Evolutionary conservation across 2,888 invertebrate genomes (phyloP).

Genomic region (Laspeyria flexula): DNA sequence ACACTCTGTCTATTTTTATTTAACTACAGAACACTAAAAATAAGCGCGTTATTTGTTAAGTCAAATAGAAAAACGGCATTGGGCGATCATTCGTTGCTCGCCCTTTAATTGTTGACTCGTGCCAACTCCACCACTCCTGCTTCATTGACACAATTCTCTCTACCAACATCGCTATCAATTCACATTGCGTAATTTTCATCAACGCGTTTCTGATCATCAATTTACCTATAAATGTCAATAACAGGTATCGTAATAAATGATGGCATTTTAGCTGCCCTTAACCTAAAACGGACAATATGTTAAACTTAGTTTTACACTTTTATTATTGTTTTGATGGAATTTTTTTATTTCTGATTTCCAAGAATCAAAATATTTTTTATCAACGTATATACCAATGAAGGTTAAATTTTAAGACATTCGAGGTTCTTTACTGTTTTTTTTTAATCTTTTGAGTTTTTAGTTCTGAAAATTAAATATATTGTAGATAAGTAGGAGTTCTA

Average conservation of each 20-base stretch:
- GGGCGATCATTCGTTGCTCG: conserved; percentile 52
- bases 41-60: conserved; percentile 43
- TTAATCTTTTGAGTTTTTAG: not conserved
- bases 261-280: conserved; percentile 17
- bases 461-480: not conserved
- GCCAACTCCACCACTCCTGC: conserved; percentile 57
- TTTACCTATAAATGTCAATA: conserved; percentile 34
- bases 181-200: conserved; percentile 56
- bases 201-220: conserved; percentile 32
- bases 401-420: not conserved
- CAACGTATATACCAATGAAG: conserved; percentile 13
- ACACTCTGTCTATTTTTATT: conserved; percentile 31
- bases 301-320: not conserved
- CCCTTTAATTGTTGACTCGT: conserved; percentile 62
- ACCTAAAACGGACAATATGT: conserved; percentile 5
- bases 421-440: not conserved
- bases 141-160: conserved; percentile 71
- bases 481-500: not conserved
- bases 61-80: conserved; percentile 57
- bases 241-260: conserved; percentile 14
- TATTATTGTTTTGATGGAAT: not conserved
- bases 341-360: conserved; percentile 4
- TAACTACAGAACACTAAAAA: conserved; percentile 37
- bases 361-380: conserved; percentile 21
- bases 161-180: conserved; percentile 51